These are phyloP conservation scores for Ibidorhyncha struthersii DNA, from an alignment of 2,113 vertebrate genomes.

Conservation along the genomic window DNA sequence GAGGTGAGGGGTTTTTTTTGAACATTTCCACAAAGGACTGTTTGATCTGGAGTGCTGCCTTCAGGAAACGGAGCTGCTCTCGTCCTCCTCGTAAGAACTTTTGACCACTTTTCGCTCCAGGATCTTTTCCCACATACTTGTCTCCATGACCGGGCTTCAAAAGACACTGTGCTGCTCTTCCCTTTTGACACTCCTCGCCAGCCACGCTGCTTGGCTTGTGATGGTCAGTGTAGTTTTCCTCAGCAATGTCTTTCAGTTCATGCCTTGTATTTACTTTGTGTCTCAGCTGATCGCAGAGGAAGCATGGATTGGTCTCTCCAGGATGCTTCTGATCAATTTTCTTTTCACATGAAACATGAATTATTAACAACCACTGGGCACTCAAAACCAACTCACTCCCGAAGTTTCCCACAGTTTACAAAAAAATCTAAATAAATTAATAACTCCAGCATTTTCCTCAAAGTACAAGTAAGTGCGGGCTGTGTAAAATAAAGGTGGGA, in stretches of 20 bases:
- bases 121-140: slow-evolving; percentile 23
- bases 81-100: neutral
- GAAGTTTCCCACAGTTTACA: neutral
- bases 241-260: neutral
- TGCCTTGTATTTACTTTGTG: neutral
- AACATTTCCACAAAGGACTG: slow-evolving; percentile 40
- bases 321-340: slow-evolving; percentile 53
- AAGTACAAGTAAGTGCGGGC: rapidly evolving
- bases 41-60: slow-evolving; percentile 53
- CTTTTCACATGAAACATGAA: neutral
- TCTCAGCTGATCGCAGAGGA: slow-evolving; percentile 26
- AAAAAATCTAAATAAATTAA: neutral
- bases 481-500: neutral
- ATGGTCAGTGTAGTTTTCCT: neutral
- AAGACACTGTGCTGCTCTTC: neutral
- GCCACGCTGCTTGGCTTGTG: neutral
- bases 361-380: neutral
- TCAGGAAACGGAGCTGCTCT: slow-evolving; percentile 32
- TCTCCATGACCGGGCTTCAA: slow-evolving; percentile 32
- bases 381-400: neutral
- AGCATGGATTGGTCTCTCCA: slow-evolving; percentile 42
- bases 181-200: neutral
- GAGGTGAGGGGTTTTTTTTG: neutral
- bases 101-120: slow-evolving; percentile 51
- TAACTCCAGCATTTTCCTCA: neutral